phyloP scores from a whole-genome alignment of 2,113 vertebrate species.

The Elephas maximus region DNA sequence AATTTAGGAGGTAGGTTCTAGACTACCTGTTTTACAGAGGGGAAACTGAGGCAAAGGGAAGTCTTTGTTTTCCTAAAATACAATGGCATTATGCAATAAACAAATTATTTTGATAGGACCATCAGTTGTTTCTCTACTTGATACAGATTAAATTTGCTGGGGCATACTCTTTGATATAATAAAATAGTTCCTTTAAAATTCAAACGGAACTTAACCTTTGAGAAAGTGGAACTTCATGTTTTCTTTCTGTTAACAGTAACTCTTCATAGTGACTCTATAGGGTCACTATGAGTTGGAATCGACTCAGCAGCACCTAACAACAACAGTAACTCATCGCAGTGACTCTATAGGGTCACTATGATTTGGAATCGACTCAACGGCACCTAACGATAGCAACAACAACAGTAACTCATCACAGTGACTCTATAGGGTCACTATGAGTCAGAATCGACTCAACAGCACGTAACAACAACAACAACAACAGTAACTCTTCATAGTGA shows the following conservation, averaged over 20 bases:
- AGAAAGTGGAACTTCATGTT: neutral
- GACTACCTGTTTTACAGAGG: neutral
- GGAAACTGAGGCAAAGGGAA: neutral
- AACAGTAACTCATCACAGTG: no score
- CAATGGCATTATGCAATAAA: neutral
- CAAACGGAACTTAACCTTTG: conserved; percentile 46
- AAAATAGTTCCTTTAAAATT: neutral
- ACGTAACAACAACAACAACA: no score
- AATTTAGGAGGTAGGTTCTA: neutral
- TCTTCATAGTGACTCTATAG: neutral
- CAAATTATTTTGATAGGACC: neutral
- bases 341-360: no score
- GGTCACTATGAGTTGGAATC: no score
- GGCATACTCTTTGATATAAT: neutral
- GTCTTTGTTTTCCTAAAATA: neutral
- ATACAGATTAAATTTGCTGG: neutral
- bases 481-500: no score
- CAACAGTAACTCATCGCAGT: no score
- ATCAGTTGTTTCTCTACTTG: neutral
- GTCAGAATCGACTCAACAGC: no score
- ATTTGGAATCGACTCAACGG: no score
- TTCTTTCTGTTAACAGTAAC: neutral
- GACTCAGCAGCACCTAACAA: no score
- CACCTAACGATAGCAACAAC: no score
- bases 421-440: no score